Percentiles rank a stretch among this genome's conserved stretches.
Evolutionary conservation across 2,888 invertebrate genomes (phyloP).

Genomic region (Oscheius sp.): DNA sequence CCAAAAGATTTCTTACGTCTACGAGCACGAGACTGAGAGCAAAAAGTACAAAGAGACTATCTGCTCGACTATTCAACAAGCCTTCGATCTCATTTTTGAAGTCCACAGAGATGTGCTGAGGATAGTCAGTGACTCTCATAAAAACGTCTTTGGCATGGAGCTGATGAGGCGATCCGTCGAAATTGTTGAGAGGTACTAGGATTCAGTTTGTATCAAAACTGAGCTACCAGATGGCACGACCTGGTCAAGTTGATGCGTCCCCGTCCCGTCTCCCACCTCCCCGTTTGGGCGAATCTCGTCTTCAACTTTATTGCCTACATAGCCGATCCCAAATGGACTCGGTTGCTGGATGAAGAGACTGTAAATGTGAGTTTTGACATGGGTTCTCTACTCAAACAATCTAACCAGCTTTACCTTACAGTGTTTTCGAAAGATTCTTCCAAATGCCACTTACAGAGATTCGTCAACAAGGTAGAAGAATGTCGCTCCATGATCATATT

Average conservation of each 20-base stretch:
- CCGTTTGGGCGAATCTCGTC: constrained; percentile 54
- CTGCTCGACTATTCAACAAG: constrained; percentile 19
- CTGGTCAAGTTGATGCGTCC: constrained; percentile 22
- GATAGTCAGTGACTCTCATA: constrained; percentile 48
- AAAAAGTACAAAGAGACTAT: constrained; percentile 17
- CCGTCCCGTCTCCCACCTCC: constrained; percentile 30
- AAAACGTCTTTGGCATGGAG: constrained; percentile 30
- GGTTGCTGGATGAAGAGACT: constrained; percentile 41
- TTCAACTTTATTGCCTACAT: constrained; percentile 54
- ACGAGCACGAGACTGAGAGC: constrained; percentile 16
- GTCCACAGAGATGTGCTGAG: constrained; percentile 51
- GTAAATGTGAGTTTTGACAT: constrained; percentile 33
- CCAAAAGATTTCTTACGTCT: constrained; percentile 78
- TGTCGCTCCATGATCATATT: constrained; percentile 13
- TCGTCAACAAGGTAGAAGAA: constrained; percentile 20
- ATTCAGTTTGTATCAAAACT: not conserved
- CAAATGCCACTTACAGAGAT: constrained; percentile 9
- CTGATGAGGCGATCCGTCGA: constrained; percentile 39
- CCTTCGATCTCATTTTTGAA: constrained; percentile 27
- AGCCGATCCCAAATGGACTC: constrained; percentile 52
- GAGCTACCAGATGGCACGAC: constrained; percentile 33
- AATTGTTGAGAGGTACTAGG: constrained; percentile 8
- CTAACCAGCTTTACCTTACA: too few species aligned
- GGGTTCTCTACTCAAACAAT: not conserved
- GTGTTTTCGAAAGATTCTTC: too few species aligned